Evolutionary conservation across 2,888 invertebrate species (phyloP), one percentile per base, ranked within the genome.

Genomic region (Ochropleura plecta): DNA sequence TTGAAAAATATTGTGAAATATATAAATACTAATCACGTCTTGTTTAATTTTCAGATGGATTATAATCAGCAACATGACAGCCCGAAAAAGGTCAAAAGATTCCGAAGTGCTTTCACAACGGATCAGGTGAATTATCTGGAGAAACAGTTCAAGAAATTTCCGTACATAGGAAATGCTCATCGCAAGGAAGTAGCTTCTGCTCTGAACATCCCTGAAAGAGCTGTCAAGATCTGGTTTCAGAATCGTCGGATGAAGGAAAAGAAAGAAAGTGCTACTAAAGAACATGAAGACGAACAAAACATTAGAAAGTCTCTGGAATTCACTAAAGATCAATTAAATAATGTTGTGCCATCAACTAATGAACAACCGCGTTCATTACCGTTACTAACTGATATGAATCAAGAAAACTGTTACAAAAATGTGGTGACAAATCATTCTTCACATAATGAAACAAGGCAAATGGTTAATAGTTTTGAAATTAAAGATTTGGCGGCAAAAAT

Each of bases 151-250:
- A 96, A 97, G 76, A 96, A 95, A 86, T 97, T 96, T 85, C 97
- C 97, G 7, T 98, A 98, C 90, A 94, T 98, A 1, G 97, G 97
- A 84, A 97, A 97, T 18, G 97, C 97, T 0, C 94, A 97, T 44
- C 95, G 98, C 9, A 97, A 97, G 79, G 97, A 98, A 89, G 96
- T 98, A 91, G 97, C 98, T 0, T 91, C 95, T 0, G 86, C 93
- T 0, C 94, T 98, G 0, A 96, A 96, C 66, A 96, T 98, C 14
- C 96, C 97, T 0, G 98, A 98, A 89, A 95, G 97, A 72, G 98
- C 98, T 85, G 97, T 98, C 49, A 98, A 98, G 92, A 98, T 98
- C 73, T 98, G 98, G 98, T 98, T 98, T 89, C 98, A 98, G 91
- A 98, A 98, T 91, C 96, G 98, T 1, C 94, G 98, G 9, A 98